Percentiles rank a stretch among this genome's conserved stretches.
phyloP scores from a whole-genome alignment of 1,140 invertebrate species.

The Hyles euphorbiae region DNA sequence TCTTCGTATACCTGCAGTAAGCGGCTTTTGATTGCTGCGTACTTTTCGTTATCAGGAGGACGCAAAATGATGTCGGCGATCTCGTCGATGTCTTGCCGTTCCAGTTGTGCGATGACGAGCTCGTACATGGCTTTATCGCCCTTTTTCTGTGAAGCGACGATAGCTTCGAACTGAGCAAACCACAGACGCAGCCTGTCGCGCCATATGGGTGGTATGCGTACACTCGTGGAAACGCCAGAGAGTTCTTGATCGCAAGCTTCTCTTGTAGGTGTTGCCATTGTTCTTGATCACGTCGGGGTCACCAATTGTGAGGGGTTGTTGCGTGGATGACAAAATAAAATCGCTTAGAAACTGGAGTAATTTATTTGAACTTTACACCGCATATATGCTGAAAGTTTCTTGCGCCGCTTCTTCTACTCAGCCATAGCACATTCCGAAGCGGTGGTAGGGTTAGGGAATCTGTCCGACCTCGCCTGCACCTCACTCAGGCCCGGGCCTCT shows the following conservation, averaged over 20 bases:
- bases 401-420: no score
- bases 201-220: constrained; percentile 1
- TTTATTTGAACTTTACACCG: no score
- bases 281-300: no score
- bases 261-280: no score
- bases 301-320: no score
- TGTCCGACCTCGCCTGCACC: no score
- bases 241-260: neutral
- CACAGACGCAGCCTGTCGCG: constrained; percentile 1
- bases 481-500: no score
- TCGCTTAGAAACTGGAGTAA: no score
- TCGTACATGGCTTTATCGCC: constrained; percentile 11
- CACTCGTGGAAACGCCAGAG: neutral
- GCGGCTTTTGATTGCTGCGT: constrained; percentile 6
- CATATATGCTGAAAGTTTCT: no score
- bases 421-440: no score
- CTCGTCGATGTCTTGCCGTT: constrained; percentile 7
- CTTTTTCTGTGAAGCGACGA: neutral
- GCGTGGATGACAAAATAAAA: no score
- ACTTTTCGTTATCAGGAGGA: constrained; percentile 6
- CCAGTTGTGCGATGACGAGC: constrained; percentile 6
- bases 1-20: constrained; percentile 2
- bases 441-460: no score
- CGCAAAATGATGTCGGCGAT: constrained; percentile 2
- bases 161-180: constrained; percentile 13